phyloP scores from a whole-genome alignment of 2,888 invertebrate genomes.

The Volucella bombylans region DNA sequence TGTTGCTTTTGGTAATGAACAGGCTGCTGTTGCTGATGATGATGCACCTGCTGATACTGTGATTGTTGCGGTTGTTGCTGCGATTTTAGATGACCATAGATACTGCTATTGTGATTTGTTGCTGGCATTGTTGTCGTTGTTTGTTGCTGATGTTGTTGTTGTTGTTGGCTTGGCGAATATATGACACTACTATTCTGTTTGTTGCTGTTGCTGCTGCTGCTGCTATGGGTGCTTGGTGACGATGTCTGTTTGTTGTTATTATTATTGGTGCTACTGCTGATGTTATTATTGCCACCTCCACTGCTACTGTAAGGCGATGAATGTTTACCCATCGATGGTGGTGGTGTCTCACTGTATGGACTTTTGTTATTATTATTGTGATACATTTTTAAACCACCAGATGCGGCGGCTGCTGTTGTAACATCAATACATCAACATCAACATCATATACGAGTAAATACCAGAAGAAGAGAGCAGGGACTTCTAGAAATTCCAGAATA shows the following conservation, averaged over 20 bases:
- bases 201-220: no score
- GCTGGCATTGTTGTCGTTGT: slow-evolving; percentile 74
- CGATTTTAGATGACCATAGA: slow-evolving; percentile 62
- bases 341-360: slow-evolving; percentile 47
- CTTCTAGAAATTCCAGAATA: no score
- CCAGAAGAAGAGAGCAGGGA: no score
- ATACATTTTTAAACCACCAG: slow-evolving; percentile 63
- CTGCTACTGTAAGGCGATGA: slow-evolving; percentile 56
- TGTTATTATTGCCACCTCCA: slow-evolving; percentile 39
- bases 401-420: neutral
- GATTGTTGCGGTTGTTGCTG: slow-evolving; percentile 63
- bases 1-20: slow-evolving; percentile 72
- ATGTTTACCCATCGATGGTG: slow-evolving; percentile 44
- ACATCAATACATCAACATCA: no score
- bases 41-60: slow-evolving; percentile 60
- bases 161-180: slow-evolving; percentile 74
- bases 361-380: slow-evolving; percentile 70
- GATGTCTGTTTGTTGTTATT: no score
- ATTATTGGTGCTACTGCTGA: no score
- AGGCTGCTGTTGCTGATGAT: slow-evolving; percentile 64
- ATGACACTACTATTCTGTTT: slow-evolving; percentile 73
- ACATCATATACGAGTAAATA: no score
- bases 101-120: slow-evolving; percentile 72
- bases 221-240: slow-evolving; percentile 67
- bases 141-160: slow-evolving; percentile 73